Base-by-base conservation (phyloP, 2,113 vertebrate genomes). In the Drymodes brunneopygia region DNA sequence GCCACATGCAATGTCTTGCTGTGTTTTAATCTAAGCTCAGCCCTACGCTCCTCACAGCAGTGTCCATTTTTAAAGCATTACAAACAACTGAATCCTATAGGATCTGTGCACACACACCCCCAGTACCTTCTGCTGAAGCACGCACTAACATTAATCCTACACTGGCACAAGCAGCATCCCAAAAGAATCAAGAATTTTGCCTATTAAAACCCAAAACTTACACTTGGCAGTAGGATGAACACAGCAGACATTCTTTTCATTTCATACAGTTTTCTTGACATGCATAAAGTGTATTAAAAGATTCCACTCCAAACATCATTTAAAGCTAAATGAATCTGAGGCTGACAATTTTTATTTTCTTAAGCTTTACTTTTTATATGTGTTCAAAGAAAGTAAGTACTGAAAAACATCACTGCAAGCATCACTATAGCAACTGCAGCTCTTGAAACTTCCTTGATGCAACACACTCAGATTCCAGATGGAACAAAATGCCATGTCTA, bases 341-440 rank as follows among this genome's bases (percentile, higher is more conserved):
- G 44, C 56, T 86, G 74, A 60, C 56, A 48, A 57, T 67, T 94
- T 90, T 83, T 90, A 74, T 93, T 90, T 95, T 92, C 88, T 86
- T 83, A 88, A 91, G 72, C 56, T 90, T 93, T 85, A 92, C 28
- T 75, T 95, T 91, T 79, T 58, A 24, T 79, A 69, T 24, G 58
- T 64, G 64, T 77, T 95, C 85, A 93, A 88, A 96, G 79, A 93
- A 94, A 90, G 9, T 53, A 84, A 92, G 88, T 36, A 81, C 70
- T 91, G 75, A 90, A 95, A 93, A 96, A 70, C 79, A 95, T 48
- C 79, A 47, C 64, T 65, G 88, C 72, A 91, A 84, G 88, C 51
- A 92, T 96, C 90, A 84, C 96, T 96, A 96, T 96, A 96, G 95
- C 90, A 96, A 96, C 96, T 75, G 83, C 73, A 90, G 92, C 71